Conservation (phyloP, 2,797 vertebrate genomes). For the Halcyon leucocephala region DNA sequence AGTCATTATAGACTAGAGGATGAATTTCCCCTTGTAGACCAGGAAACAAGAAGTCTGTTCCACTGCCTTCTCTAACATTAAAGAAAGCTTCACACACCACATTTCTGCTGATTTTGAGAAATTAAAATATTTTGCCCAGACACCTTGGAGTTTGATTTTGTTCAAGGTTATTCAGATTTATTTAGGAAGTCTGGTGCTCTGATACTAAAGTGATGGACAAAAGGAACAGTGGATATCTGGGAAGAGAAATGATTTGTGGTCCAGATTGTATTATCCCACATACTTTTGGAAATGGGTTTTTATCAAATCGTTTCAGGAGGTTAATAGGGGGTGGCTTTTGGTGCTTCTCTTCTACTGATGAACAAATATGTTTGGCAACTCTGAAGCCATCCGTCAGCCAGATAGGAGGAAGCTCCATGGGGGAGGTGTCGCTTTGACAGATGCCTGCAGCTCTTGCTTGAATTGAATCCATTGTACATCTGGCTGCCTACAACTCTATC, state of each 20-base stretch:
- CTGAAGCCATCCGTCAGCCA: not conserved
- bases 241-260: not conserved
- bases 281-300: not conserved
- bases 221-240: not conserved
- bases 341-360: not conserved
- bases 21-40: not conserved
- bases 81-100: not conserved
- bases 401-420: slow-evolving; percentile 32
- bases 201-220: not conserved
- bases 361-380: slow-evolving; percentile 1
- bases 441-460: slow-evolving; percentile 36
- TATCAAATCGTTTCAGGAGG: not conserved
- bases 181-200: not conserved
- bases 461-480: slow-evolving; percentile 31
- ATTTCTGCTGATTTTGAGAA: not conserved
- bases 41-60: not conserved
- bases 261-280: not conserved
- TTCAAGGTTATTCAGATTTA: not conserved
- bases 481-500: slow-evolving; percentile 43
- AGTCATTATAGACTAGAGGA: not conserved
- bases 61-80: not conserved
- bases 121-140: not conserved
- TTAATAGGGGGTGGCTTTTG: not conserved
- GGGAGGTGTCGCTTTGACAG: slow-evolving; percentile 42
- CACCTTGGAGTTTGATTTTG: not conserved